A percentile compares a stretch with the other conserved stretches of the same genome.
Evolutionary conservation across 2,797 vertebrate species (phyloP).

Genomic region (Ptychadena robeensis): DNA sequence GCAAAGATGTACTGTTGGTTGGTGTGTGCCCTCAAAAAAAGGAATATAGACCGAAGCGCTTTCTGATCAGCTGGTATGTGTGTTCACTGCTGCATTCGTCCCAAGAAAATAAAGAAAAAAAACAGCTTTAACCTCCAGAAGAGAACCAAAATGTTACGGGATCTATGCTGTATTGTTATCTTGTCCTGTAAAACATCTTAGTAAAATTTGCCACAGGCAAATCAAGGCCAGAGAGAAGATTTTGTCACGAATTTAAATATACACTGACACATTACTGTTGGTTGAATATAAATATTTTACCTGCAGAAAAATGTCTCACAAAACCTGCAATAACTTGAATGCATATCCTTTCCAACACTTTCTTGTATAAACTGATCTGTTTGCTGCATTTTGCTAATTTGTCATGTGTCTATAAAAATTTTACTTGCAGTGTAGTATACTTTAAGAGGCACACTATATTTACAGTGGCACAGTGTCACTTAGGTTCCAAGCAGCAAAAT

Average conservation of each 20-base stretch:
- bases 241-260: conserved; percentile 82
- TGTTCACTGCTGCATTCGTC: conserved; percentile 88
- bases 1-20: conserved; percentile 81
- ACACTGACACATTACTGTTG: conserved; percentile 82
- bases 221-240: conserved; percentile 78
- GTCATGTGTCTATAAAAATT: conserved; percentile 70
- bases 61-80: conserved; percentile 88
- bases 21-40: conserved; percentile 78
- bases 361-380: conserved; percentile 83
- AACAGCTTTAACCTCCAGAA: conserved; percentile 87
- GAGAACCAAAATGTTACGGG: conserved; percentile 83
- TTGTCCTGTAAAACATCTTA: conserved; percentile 79
- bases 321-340: conserved; percentile 86
- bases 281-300: conserved; percentile 83
- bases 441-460: conserved; percentile 78
- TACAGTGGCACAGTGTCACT: conserved; percentile 82
- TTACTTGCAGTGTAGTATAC: conserved; percentile 82
- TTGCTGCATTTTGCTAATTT: conserved; percentile 82
- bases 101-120: conserved; percentile 74
- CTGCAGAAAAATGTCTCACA: conserved; percentile 74
- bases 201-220: conserved; percentile 78
- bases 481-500: conserved; percentile 85
- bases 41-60: conserved; percentile 83
- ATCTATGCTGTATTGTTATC: conserved; percentile 83
- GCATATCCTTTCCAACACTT: conserved; percentile 84